Percentiles rank a stretch among this genome's conserved stretches.
Conservation (phyloP, 2,888 invertebrate species). For the Malacosoma neustria region DNA sequence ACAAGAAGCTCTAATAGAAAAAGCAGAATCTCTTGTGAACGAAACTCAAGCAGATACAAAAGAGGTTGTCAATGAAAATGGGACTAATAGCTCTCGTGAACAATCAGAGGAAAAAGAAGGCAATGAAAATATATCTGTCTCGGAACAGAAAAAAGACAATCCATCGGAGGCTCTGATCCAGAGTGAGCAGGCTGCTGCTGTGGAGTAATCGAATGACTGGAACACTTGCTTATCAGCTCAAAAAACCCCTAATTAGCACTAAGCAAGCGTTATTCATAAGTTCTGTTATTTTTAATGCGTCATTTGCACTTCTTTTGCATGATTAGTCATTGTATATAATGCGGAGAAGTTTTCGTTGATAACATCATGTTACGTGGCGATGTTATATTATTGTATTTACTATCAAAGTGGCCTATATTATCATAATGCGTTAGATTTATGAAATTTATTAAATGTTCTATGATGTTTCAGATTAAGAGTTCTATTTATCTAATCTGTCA, state of each 20-base stretch:
- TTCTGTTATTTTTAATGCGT: conserved; percentile 58
- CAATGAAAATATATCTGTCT: conserved; percentile 21
- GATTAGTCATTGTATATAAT: conserved; percentile 63
- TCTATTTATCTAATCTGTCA: conserved; percentile 53
- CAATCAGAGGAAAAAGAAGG: conserved; percentile 51
- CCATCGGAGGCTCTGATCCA: conserved; percentile 58
- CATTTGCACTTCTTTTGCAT: conserved; percentile 53
- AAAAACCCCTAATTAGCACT: conserved; percentile 57
- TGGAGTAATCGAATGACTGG: conserved; percentile 47
- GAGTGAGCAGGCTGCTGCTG: conserved; percentile 52
- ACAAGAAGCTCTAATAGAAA: conserved; percentile 30
- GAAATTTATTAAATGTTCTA: conserved; percentile 41
- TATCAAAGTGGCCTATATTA: conserved; percentile 57
- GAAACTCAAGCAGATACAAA: conserved; percentile 36
- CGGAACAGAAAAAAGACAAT: conserved; percentile 45
- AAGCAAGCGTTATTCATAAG: conserved; percentile 60
- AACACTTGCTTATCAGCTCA: conserved; percentile 58
- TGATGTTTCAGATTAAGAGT: conserved; percentile 55
- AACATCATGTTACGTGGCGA: conserved; percentile 48
- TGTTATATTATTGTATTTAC: conserved; percentile 37
- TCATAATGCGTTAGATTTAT: conserved; percentile 39
- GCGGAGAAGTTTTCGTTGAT: conserved; percentile 52
- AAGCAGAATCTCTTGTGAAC: conserved; percentile 28
- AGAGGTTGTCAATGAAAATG: conserved; percentile 52
- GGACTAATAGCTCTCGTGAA: conserved; percentile 56